A percentile compares a stretch with the other conserved stretches of the same genome.
phyloP scores from a whole-genome alignment of 2,888 invertebrate species.

The Arctia plantaginis region DNA sequence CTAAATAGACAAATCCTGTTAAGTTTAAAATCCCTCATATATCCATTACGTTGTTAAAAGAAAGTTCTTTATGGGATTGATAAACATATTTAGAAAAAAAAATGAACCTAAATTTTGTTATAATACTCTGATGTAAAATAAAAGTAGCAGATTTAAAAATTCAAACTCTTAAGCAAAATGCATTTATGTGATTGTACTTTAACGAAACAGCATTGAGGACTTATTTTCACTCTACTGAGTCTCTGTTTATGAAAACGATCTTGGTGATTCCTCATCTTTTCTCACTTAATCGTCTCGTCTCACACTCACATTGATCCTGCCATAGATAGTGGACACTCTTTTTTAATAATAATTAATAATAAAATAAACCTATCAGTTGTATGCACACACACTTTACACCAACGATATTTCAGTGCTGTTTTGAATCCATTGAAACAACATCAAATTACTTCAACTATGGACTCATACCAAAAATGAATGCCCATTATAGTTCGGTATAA shows the following conservation, averaged over 20 bases:
- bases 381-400: background rate
- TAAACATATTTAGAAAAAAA: conserved; percentile 16
- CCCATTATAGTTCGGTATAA: conserved; percentile 56
- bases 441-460: conserved; percentile 8
- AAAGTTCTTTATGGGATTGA: conserved; percentile 59
- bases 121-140: background rate
- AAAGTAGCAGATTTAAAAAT: too few species aligned
- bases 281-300: background rate
- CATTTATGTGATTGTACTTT: background rate
- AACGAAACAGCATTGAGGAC: background rate
- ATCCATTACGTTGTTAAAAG: conserved; percentile 60
- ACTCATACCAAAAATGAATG: conserved; percentile 49
- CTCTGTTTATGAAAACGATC: background rate
- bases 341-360: too few species aligned
- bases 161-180: background rate
- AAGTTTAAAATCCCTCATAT: conserved; percentile 63
- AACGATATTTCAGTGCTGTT: background rate
- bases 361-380: background rate
- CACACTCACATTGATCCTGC: background rate
- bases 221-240: background rate
- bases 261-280: background rate
- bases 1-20: conserved; percentile 65
- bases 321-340: too few species aligned
- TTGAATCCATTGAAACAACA: background rate
- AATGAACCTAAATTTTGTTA: background rate